Evolutionary conservation across 1,140 invertebrate genomes (phyloP).

Genomic region (Trichomalopsis sarcophagae): DNA sequence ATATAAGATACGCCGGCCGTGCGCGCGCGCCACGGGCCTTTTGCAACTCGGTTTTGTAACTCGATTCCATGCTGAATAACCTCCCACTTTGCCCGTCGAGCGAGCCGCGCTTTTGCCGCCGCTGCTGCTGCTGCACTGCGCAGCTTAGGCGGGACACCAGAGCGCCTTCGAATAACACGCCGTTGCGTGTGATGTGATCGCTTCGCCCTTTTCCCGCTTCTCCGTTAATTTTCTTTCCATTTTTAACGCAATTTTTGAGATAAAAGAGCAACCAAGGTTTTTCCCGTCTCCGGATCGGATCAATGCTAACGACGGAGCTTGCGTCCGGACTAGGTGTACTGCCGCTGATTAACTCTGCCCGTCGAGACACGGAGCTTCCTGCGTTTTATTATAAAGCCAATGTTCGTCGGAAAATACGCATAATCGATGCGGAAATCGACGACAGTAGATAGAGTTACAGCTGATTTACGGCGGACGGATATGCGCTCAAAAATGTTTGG

Average conservation of each 20-base stretch:
- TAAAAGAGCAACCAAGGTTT: too few relatives aligned
- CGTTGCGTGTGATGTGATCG: not conserved
- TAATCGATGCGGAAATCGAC: not conserved
- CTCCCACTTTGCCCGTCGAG: slow-evolving; percentile 37
- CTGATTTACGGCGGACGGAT: not conserved
- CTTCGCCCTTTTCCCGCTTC: not conserved
- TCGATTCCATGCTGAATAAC: slow-evolving; percentile 62
- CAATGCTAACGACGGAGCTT: not conserved
- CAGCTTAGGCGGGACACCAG: slow-evolving; percentile 43
- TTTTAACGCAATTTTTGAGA: not conserved
- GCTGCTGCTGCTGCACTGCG: not conserved
- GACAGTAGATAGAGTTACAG: slow-evolving; percentile 3
- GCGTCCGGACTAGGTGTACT: not conserved
- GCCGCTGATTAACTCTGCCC: not conserved
- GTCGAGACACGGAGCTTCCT: not conserved
- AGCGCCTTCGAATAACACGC: slow-evolving; percentile 33
- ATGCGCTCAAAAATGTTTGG: not conserved
- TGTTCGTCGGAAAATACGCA: not conserved
- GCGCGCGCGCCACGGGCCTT: slow-evolving; percentile 55
- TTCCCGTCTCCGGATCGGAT: not conserved
- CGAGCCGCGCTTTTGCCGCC: not conserved
- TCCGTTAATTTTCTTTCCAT: not conserved
- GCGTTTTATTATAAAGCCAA: not conserved
- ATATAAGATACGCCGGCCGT: slow-evolving; percentile 43
- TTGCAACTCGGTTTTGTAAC: slow-evolving; percentile 67